A percentile compares a stretch with the other conserved stretches of the same genome.
phyloP scores from a whole-genome alignment of 2,113 vertebrate genomes.

The Callaeas wilsoni region DNA sequence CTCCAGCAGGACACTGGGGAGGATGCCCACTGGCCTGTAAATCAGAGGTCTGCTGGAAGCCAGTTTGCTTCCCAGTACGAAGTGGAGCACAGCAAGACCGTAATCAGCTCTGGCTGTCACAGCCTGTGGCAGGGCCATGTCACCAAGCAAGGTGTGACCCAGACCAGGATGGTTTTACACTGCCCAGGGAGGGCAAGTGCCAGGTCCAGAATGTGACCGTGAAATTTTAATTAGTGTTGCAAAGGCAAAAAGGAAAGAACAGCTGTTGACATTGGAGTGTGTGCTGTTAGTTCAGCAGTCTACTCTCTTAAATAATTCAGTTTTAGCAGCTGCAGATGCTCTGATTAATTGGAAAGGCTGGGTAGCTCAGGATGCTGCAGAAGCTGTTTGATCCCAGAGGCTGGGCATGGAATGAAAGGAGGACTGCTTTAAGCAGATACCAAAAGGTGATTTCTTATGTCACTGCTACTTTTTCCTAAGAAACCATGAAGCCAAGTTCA shows the following conservation, averaged over 20 bases:
- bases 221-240: not conserved
- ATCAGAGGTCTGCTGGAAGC: not conserved
- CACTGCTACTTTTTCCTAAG: not conserved
- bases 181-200: not conserved
- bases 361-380: not conserved
- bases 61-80: not conserved
- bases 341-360: constrained; percentile 6
- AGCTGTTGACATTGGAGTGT: not conserved
- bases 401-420: not conserved
- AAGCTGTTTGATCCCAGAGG: not conserved
- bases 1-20: not conserved
- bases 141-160: not conserved
- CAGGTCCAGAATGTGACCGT: not conserved
- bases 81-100: not conserved
- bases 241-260: not conserved
- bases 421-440: not conserved
- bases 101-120: not conserved
- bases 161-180: not conserved
- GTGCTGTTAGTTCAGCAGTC: not conserved
- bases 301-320: constrained; percentile 49
- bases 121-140: not conserved
- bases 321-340: constrained; percentile 38
- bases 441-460: not conserved
- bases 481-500: not conserved
- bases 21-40: rapidly evolving